phyloP scores from a whole-genome alignment of 2,113 vertebrate species.

The Pristiophorus japonicus region DNA sequence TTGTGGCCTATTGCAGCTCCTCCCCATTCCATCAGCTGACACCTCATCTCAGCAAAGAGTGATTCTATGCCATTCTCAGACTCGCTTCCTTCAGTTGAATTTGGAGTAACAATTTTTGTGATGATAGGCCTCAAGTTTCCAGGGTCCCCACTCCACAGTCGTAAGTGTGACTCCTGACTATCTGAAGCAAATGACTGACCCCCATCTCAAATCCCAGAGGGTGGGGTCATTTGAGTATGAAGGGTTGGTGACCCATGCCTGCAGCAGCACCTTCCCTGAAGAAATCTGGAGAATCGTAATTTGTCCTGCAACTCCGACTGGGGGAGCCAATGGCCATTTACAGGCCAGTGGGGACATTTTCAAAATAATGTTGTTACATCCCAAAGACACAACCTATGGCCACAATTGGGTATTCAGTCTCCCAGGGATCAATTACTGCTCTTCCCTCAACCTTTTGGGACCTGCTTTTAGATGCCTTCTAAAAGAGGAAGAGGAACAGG shows the following conservation, averaged over 20 bases:
- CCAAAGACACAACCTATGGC: neutral
- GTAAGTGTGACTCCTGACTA: neutral
- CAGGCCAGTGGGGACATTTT: neutral
- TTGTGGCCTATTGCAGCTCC: neutral
- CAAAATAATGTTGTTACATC: neutral
- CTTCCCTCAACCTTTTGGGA: neutral
- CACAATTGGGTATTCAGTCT: neutral
- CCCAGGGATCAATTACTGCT: neutral
- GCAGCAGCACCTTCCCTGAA: neutral
- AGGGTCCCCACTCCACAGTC: neutral
- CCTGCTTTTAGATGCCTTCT: neutral
- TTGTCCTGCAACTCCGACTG: neutral
- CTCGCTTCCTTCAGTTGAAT: neutral
- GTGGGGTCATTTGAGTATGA: neutral
- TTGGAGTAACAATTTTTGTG: neutral
- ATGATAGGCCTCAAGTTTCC: neutral
- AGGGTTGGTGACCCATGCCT: neutral
- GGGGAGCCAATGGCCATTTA: neutral
- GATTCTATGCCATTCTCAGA: neutral
- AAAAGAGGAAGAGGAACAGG: neutral
- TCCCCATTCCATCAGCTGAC: neutral
- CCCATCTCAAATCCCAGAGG: neutral
- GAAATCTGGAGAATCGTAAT: neutral
- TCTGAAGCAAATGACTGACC: neutral
- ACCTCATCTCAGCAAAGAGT: neutral